Percentiles rank a stretch among this genome's conserved stretches.
phyloP scores from a whole-genome alignment of 2,888 invertebrate genomes.

The Neoaliturus tenellus region DNA sequence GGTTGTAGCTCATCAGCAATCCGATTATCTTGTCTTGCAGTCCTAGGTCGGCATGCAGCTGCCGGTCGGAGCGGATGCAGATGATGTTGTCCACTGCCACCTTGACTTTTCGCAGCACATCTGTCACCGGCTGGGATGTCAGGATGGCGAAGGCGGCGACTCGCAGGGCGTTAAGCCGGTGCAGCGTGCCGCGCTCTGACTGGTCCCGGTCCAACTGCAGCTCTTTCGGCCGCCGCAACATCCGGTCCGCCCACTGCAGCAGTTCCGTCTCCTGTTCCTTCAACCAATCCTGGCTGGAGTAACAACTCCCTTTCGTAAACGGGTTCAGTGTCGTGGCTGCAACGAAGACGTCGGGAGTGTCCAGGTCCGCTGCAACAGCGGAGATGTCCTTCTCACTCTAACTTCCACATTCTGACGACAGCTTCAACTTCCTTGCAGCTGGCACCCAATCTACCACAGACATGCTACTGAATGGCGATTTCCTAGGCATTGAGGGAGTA shows the following conservation, averaged over 20 bases:
- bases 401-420: background rate
- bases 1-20: slow-evolving; percentile 89
- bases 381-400: background rate
- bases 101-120: slow-evolving; percentile 78
- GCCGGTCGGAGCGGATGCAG: slow-evolving; percentile 84
- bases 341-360: slow-evolving; percentile 21
- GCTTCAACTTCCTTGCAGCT: slow-evolving; percentile 11
- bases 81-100: slow-evolving; percentile 85
- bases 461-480: background rate
- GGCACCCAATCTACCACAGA: slow-evolving; percentile 23
- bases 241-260: slow-evolving; percentile 86
- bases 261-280: slow-evolving; percentile 82
- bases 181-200: background rate
- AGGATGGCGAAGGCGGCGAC: background rate
- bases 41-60: slow-evolving; percentile 88
- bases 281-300: slow-evolving; percentile 73
- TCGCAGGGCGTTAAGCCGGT: slow-evolving; percentile 35
- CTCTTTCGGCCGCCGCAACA: slow-evolving; percentile 85
- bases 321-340: slow-evolving; percentile 43
- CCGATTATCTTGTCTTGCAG: slow-evolving; percentile 86
- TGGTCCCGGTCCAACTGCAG: slow-evolving; percentile 69
- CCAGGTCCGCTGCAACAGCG: background rate
- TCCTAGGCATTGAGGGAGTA: background rate
- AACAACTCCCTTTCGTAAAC: slow-evolving; percentile 47
- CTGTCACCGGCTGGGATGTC: background rate